Evolutionary conservation across 2,113 vertebrate species (phyloP).

Genomic region (Apus apus): DNA sequence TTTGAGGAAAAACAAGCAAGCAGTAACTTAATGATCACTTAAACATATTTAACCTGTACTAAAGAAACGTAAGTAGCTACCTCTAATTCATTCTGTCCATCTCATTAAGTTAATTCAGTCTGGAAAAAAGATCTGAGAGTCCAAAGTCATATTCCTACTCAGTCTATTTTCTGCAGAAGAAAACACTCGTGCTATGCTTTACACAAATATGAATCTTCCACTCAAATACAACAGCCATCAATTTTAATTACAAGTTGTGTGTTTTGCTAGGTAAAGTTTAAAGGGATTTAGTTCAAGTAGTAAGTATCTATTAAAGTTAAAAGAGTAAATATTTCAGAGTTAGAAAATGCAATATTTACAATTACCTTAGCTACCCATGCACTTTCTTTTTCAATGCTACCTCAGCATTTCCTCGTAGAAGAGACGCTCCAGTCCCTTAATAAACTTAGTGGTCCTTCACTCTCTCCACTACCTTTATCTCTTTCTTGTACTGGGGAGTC

Average conservation of each 20-base stretch:
- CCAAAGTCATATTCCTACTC: background rate
- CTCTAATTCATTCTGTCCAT: background rate
- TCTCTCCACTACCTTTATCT: background rate
- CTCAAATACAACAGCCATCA: background rate
- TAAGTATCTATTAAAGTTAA: background rate
- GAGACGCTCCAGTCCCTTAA: background rate
- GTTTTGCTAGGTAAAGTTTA: background rate
- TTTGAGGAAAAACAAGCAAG: background rate
- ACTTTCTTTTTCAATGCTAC: background rate
- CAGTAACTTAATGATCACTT: background rate
- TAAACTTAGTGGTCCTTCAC: background rate
- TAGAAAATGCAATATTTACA: background rate
- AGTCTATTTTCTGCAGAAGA: background rate
- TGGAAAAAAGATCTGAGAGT: background rate
- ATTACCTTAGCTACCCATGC: background rate
- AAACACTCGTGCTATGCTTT: accelerated
- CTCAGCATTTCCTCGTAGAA: background rate
- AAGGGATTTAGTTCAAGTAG: background rate
- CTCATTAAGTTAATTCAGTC: background rate
- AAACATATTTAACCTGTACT: background rate
- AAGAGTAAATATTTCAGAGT: background rate
- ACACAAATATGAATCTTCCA: background rate
- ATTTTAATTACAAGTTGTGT: background rate
- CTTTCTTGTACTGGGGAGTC: background rate
- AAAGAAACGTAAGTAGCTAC: background rate